Conservation (phyloP, 2,113 vertebrate species). For the Thunnus thynnus region DNA sequence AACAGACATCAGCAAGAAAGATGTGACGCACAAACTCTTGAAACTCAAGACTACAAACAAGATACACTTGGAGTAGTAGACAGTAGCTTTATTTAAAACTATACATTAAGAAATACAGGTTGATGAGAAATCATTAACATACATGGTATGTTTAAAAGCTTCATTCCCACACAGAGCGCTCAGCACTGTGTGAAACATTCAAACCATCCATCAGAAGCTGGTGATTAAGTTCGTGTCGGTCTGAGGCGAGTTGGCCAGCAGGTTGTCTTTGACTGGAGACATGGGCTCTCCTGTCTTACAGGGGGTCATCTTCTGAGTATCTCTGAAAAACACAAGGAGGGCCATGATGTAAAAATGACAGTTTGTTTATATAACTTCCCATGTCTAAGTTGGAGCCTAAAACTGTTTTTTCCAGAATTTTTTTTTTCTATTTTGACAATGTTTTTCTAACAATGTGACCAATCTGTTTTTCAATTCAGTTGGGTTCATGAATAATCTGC, state of each 20-base stretch:
- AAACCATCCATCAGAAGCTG: slow-evolving; percentile 43
- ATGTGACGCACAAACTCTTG: not conserved
- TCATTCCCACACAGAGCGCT: not conserved
- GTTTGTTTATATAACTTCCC: not conserved
- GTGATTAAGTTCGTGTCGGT: slow-evolving; percentile 77
- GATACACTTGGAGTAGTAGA: not conserved
- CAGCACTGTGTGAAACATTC: not conserved
- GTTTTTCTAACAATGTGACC: not conserved
- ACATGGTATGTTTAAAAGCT: slow-evolving; percentile 74
- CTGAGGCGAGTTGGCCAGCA: slow-evolving; percentile 82
- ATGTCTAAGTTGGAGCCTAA: not conserved
- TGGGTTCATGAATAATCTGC: not conserved
- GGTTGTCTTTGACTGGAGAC: slow-evolving; percentile 89
- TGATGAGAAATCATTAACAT: slow-evolving; percentile 59
- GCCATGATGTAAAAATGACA: not conserved
- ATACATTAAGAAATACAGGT: slow-evolving; percentile 33
- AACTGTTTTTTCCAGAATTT: not conserved
- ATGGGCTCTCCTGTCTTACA: slow-evolving; percentile 85
- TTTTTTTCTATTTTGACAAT: not conserved
- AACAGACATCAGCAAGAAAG: not conserved
- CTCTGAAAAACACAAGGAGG: slow-evolving; percentile 78
- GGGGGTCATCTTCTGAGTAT: slow-evolving; percentile 82
- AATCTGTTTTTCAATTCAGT: not conserved
- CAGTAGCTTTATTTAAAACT: slow-evolving; percentile 64
- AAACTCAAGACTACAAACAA: not conserved